Evolutionary conservation across 2,113 vertebrate species (phyloP).

Genomic region (Rhagologus leucostigma): DNA sequence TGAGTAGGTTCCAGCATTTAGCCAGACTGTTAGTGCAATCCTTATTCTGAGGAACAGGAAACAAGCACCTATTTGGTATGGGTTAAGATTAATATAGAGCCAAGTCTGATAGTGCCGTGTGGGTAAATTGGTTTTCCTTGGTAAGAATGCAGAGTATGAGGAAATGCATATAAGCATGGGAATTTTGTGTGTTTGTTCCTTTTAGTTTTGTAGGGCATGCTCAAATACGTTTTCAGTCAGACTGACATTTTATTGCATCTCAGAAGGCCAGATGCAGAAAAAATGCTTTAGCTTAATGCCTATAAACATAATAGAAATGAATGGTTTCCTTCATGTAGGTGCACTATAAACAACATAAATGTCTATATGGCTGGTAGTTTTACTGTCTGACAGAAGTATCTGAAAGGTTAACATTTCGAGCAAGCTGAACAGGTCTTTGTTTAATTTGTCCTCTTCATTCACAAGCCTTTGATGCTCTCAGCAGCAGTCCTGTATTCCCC

Average conservation of each 20-base stretch:
- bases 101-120: not conserved
- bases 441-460: not conserved
- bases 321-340: not conserved
- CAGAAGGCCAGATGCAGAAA: not conserved
- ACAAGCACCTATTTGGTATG: not conserved
- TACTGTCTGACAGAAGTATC: not conserved
- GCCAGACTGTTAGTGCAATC: not conserved
- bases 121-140: not conserved
- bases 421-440: not conserved
- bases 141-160: not conserved
- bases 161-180: not conserved
- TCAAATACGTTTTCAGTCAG: not conserved
- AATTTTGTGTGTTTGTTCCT: not conserved
- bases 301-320: not conserved
- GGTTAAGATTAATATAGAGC: not conserved
- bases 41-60: not conserved
- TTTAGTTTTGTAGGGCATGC: not conserved
- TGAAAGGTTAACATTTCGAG: not conserved
- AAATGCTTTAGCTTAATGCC: not conserved
- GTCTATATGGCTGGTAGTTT: not conserved
- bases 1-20: not conserved
- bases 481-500: not conserved
- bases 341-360: not conserved
- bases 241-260: not conserved
- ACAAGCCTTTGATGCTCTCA: not conserved